These are phyloP conservation scores for Aricia agestis DNA, from an alignment of 1,140 invertebrate genomes.

Conservation along the genomic window DNA sequence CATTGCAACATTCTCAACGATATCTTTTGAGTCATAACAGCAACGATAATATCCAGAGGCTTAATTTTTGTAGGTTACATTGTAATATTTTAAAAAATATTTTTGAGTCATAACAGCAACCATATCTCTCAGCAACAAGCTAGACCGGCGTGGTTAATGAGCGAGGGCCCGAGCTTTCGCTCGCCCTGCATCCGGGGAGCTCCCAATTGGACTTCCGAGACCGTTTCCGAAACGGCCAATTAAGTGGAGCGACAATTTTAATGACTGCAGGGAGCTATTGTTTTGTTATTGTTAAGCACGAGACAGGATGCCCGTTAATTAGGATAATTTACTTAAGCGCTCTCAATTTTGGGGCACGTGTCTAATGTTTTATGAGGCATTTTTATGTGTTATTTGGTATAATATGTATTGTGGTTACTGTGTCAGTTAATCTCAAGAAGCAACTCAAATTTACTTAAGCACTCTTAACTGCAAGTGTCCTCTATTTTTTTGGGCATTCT, in stretches of 20 bases:
- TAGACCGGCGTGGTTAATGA: neutral
- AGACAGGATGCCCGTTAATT: slow-evolving; percentile 72
- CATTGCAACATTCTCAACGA: no score
- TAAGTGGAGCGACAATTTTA: slow-evolving; percentile 61
- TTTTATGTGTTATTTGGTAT: slow-evolving; percentile 13
- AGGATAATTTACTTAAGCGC: slow-evolving; percentile 60
- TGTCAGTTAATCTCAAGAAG: neutral
- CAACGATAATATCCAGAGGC: no score
- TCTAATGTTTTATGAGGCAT: slow-evolving; percentile 14
- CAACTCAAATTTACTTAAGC: neutral
- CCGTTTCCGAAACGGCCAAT: slow-evolving; percentile 68
- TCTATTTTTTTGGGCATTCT: neutral
- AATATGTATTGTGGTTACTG: neutral
- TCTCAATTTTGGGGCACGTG: slow-evolving; percentile 42
- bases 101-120: no score
- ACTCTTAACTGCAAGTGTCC: neutral
- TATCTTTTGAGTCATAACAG: no score
- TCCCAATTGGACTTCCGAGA: slow-evolving; percentile 74
- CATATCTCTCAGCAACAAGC: no score
- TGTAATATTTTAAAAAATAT: no score
- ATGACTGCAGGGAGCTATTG: slow-evolving; percentile 64
- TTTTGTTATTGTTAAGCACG: slow-evolving; percentile 73
- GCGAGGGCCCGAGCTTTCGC: slow-evolving; percentile 47
- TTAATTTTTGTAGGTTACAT: no score
- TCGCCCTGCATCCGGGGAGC: slow-evolving; percentile 56